phyloP scores from a whole-genome alignment of 1,140 invertebrate genomes.

The Capitella teleta region DNA sequence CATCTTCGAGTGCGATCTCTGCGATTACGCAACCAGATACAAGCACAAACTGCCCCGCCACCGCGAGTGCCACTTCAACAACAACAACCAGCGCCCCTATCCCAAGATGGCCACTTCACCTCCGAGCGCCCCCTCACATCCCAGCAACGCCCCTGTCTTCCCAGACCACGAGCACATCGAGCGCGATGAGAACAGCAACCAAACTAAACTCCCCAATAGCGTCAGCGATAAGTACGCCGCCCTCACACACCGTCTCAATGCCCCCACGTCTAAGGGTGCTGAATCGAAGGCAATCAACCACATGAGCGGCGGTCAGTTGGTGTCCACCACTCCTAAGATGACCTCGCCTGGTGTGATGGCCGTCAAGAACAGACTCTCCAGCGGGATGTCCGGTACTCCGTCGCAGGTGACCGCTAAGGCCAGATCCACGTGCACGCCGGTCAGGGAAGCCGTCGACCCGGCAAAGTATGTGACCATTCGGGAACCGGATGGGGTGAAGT shows the following conservation, averaged over 20 bases:
- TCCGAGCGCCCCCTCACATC: not conserved
- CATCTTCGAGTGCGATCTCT: slow-evolving; percentile 1
- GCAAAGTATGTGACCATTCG: slow-evolving; percentile 37
- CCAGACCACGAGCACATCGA: no score
- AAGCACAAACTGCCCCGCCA: not conserved
- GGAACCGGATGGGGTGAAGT: slow-evolving; percentile 33
- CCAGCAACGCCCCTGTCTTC: not conserved
- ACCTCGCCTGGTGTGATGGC: not conserved
- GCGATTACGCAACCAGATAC: not conserved
- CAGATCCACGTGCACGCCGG: slow-evolving; percentile 6
- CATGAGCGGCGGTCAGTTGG: not conserved
- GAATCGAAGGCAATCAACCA: not conserved
- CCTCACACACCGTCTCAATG: not conserved
- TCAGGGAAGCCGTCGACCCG: slow-evolving; percentile 36
- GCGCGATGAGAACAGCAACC: not conserved
- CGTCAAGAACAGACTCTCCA: not conserved
- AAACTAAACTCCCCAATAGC: not conserved
- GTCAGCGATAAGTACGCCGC: not conserved
- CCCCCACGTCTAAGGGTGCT: not conserved
- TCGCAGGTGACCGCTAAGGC: not conserved
- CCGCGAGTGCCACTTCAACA: slow-evolving; percentile 1
- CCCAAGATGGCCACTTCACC: not conserved
- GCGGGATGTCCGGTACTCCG: not conserved
- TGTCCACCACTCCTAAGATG: not conserved
- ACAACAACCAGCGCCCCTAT: not conserved